Base-by-base conservation (phyloP, 2,113 vertebrate genomes). In the Excalfactoria chinensis region DNA sequence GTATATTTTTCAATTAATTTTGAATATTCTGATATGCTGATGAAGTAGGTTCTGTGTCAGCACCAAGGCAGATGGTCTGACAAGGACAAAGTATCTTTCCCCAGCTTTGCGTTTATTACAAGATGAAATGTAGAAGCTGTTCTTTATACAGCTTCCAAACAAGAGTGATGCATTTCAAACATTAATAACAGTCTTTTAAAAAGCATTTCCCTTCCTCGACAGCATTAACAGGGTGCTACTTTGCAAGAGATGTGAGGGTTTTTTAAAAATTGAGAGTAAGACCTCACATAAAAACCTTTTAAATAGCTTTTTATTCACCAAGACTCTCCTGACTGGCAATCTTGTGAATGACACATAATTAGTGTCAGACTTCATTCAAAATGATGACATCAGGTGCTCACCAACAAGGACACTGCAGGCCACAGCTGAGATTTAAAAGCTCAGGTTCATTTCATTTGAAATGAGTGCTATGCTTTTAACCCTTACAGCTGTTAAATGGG, bases 341-440 rank as follows among this genome's bases (percentile, higher is more conserved):
- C 87, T 93, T 91, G 90, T 94, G 91, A 96, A 93, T 18, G 32
- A 37, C 94, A 97, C 84, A 74, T 93, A 97, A 97, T 97, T 97
- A 97, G 76, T 81, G 75, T 92, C 62, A 88, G 84, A 86, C 69
- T 94, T 89, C 64, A 44, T 76, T 90, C 83, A 88, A 84, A 73
- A 46, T 43, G 35, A 94, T 94, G 92, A 95, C 86, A 96, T 95
- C 75, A 95, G 95, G 90, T 71, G 56, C 48, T 92, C 82, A 87
- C 90, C 72, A 93, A 67, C 9, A 40, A 83, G 82, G 55, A 95
- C 80, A 51, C 79, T 88, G 68, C 75, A 94, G 73, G 72, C 76
- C 20, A 44, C 18, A 90, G 89, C 84, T 83, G 89, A 75, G 60
- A 74, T 93, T 90, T 95, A 95, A 92, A 93, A 91, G 91, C 71